A percentile compares a stretch with the other conserved stretches of the same genome.
Conservation (phyloP, 2,888 invertebrate species). For the Drosophila prostipennis region DNA sequence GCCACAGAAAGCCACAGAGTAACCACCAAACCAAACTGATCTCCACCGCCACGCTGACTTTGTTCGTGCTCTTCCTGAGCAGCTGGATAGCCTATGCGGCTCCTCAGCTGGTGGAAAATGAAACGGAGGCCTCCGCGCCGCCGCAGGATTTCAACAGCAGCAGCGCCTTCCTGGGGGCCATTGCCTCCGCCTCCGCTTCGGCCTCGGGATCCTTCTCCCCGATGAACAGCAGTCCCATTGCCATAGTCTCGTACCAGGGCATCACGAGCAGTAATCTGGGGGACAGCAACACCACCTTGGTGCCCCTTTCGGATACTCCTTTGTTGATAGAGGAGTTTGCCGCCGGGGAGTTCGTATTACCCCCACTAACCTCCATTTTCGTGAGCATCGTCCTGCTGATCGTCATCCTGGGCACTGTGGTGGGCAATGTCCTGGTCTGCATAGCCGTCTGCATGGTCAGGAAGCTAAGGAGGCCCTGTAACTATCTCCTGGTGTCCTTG, state of each 20-base stretch:
- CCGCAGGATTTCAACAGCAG: conserved; percentile 60
- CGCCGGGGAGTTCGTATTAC: conserved; percentile 70
- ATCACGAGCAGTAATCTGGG: conserved; percentile 61
- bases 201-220: conserved; percentile 10
- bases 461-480: conserved; percentile 94
- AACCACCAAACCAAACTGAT: conserved; percentile 70
- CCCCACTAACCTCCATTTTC: conserved; percentile 86
- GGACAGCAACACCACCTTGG: conserved; percentile 62
- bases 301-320: conserved; percentile 57
- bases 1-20: conserved; percentile 11
- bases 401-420: conserved; percentile 91
- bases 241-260: conserved; percentile 51
- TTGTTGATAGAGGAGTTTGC: conserved; percentile 52
- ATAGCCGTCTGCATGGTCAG: conserved; percentile 97
- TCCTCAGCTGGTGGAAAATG: conserved; percentile 29
- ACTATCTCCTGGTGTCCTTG: conserved; percentile 95
- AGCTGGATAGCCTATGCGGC: conserved; percentile 72
- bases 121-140: conserved; percentile 19
- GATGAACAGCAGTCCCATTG: conserved; percentile 59
- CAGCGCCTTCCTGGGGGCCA: conserved; percentile 61
- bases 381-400: conserved; percentile 90
- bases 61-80: conserved; percentile 67
- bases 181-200: conserved; percentile 44
- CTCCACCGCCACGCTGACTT: conserved; percentile 66
- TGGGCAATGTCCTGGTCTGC: conserved; percentile 97